Evolutionary conservation across 2,113 vertebrate species (phyloP), one percentile per base, ranked within the genome.

Genomic region (Strix aluco): DNA sequence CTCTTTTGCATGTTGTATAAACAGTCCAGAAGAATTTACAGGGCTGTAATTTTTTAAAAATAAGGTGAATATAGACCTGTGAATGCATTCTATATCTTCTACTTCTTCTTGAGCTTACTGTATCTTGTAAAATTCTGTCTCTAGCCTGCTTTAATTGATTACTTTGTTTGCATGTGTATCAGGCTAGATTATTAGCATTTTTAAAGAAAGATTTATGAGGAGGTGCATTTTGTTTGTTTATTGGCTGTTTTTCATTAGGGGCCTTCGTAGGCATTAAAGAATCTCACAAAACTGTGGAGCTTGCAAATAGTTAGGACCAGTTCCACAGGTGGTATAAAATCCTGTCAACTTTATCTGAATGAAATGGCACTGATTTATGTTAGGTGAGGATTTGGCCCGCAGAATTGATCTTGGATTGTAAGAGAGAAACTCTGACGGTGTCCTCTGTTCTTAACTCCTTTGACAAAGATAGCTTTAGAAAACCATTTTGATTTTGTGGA

Each of bases 401-500:
- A 77, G 86, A 95, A 91, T 80, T 94, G 91, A 89, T 97, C 84
- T 92, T 54, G 63, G 66, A n/a, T 84, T 58, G 54, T 51, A 65
- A 79, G 86, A 78, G 72, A 49, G 80, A 80, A 69, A 47, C 87
- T 85, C 81, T 82, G 84, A 40, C 0, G 1, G 34, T 85, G 86
- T 92, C 78, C 84, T 94, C 86, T 96, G 81, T 91, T 97, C 89
- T 90, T 54, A 89, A 79, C 49, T 82, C 72, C 88, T 92, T 96
- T 94, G 90, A 93, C 94, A 96, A 91, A 96, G 90, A 91, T 44
- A 84, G 86, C 77, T 88, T 84, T 81, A 92, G 94, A 95, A 96
- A 93, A 62, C 36, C 86, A 75, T 96, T 92, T 94, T 97, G 96
- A 90, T 96, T 93, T 94, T 90, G 79, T 90, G 94, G 90, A 81